These are phyloP conservation scores for Odobenus rosmarus DNA, from an alignment of 2,113 vertebrate genomes.

Conservation along the genomic window DNA sequence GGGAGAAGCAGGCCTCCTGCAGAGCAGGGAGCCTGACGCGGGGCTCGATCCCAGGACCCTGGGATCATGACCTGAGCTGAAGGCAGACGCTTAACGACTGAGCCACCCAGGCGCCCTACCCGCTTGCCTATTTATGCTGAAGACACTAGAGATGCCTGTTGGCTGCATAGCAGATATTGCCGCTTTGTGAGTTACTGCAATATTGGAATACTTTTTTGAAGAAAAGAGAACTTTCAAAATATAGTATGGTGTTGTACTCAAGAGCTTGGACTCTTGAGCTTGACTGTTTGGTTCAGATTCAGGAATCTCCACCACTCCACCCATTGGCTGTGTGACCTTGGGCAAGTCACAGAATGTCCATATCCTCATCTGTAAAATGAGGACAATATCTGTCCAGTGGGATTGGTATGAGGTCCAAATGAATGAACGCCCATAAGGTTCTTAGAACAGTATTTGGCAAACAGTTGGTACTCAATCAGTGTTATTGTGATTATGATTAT, in stretches of 20 bases:
- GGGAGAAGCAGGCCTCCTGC: too few relatives aligned
- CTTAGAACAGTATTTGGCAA: conserved; percentile 4
- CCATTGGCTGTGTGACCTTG: not conserved
- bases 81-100: too few relatives aligned
- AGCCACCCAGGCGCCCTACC: not conserved
- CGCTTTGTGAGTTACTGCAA: not conserved
- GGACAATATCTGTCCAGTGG: not conserved
- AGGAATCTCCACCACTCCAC: not conserved
- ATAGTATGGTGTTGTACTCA: not conserved
- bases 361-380: not conserved
- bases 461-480: not conserved
- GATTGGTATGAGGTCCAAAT: not conserved
- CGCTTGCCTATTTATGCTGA: not conserved
- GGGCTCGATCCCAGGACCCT: too few relatives aligned
- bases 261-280: conserved; percentile 7
- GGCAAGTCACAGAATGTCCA: not conserved
- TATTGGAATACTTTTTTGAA: not conserved
- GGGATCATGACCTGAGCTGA: too few relatives aligned
- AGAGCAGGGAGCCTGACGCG: too few relatives aligned
- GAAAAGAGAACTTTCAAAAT: not conserved
- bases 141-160: not conserved
- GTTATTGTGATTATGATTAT: not conserved
- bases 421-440: not conserved
- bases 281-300: conserved; percentile 17
- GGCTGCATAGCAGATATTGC: not conserved